Evolutionary conservation across 2,888 invertebrate genomes (phyloP).

Genomic region (Cylindroiulus punctatus): DNA sequence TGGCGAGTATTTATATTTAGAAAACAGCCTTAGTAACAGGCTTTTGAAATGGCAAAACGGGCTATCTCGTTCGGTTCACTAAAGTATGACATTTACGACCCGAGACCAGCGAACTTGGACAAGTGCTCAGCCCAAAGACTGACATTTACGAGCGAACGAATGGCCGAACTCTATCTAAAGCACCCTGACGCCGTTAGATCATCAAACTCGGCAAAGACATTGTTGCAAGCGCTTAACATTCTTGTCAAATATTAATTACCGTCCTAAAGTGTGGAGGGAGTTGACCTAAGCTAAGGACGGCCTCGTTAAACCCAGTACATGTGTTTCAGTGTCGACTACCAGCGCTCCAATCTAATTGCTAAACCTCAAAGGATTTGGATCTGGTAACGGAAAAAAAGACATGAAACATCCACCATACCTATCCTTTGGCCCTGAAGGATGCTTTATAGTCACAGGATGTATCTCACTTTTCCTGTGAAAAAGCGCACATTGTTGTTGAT

Average conservation of each 20-base stretch:
- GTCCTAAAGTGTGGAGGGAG: constrained; percentile 51
- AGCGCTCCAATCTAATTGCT: neutral
- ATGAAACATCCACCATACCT: neutral
- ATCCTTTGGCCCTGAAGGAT: neutral
- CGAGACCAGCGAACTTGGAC: constrained; percentile 39
- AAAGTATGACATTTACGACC: constrained; percentile 45
- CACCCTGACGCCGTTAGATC: constrained; percentile 49
- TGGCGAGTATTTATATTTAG: constrained; percentile 49
- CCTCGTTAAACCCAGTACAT: constrained; percentile 31
- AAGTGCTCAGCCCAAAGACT: constrained; percentile 45
- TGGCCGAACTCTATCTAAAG: constrained; percentile 48
- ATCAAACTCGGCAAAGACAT: constrained; percentile 44
- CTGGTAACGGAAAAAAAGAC: neutral
- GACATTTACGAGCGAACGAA: constrained; percentile 49
- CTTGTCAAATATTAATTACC: constrained; percentile 51
- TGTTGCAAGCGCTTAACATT: constrained; percentile 48
- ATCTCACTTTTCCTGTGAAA: neutral
- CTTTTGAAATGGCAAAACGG: constrained; percentile 29
- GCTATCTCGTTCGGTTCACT: constrained; percentile 19
- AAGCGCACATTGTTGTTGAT: too few relatives aligned
- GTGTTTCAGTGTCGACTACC: neutral
- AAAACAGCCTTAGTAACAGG: constrained; percentile 51
- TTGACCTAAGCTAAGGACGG: constrained; percentile 49
- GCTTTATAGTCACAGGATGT: neutral
- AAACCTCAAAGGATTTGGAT: constrained; percentile 1